A percentile compares a stretch with the other conserved stretches of the same genome.
Conservation (phyloP, 2,888 invertebrate species). For the Rambutsinella grinnellia region DNA sequence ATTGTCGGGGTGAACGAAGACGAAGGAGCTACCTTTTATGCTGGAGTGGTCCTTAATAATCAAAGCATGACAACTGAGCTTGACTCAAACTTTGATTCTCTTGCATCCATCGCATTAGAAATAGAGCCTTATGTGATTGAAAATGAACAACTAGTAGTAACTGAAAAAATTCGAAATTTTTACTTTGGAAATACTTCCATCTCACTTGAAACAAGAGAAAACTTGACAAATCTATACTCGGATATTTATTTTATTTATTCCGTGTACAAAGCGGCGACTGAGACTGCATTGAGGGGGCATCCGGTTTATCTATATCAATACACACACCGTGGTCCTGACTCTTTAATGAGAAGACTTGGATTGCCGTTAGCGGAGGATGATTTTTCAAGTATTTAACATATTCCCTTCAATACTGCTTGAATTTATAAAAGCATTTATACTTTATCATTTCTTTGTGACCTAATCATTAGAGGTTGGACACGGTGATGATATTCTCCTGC, state of each 20-base stretch:
- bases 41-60: neutral
- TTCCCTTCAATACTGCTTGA: too few species aligned
- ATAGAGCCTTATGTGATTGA: neutral
- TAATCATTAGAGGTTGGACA: too few species aligned
- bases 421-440: too few species aligned
- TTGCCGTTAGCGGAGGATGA: neutral
- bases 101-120: neutral
- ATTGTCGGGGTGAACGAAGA: constrained; percentile 25
- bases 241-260: constrained; percentile 16
- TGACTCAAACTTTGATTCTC: constrained; percentile 9
- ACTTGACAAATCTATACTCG: constrained; percentile 1
- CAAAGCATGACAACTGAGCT: neutral
- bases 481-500: neutral
- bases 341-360: neutral
- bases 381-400: too few species aligned
- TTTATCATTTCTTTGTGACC: too few species aligned
- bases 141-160: neutral
- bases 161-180: constrained; percentile 19
- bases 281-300: constrained; percentile 2
- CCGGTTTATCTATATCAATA: constrained; percentile 31
- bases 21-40: constrained; percentile 15
- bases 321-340: constrained; percentile 12
- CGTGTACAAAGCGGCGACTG: neutral
- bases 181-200: constrained; percentile 28
- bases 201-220: neutral